phyloP scores from a whole-genome alignment of 2,113 vertebrate genomes.

The Spea multiplicata region DNA sequence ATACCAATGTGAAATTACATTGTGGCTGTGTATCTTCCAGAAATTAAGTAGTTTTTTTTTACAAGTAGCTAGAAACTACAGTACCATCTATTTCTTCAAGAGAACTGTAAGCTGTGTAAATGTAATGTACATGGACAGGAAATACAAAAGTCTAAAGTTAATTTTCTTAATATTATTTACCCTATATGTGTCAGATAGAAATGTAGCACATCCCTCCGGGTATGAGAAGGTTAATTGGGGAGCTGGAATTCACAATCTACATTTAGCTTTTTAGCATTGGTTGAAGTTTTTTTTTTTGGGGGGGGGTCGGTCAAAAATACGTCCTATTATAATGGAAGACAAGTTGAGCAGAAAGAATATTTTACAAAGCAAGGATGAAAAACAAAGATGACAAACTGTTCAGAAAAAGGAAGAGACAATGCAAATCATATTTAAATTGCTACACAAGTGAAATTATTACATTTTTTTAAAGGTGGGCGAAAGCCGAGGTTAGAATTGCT shows the following conservation, averaged over 20 bases:
- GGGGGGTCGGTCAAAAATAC: conserved; percentile 2
- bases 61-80: background rate
- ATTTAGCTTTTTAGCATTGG: background rate
- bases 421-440: conserved; percentile 47
- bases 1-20: background rate
- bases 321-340: conserved; percentile 17
- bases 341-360: conserved; percentile 32
- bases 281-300: background rate
- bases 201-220: no score
- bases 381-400: conserved; percentile 8
- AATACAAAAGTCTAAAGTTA: no score
- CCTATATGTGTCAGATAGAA: no score
- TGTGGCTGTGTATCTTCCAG: background rate
- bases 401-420: conserved; percentile 20
- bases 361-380: background rate
- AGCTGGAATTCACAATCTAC: background rate
- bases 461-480: conserved; percentile 20
- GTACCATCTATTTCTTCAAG: no score
- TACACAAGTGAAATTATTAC: conserved; percentile 39
- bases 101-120: no score
- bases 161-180: no score
- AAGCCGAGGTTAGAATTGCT: conserved; percentile 35
- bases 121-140: no score
- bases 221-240: no score
- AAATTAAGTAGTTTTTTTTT: background rate